Evolutionary conservation across 2,888 invertebrate genomes (phyloP).

Genomic region (Scaptomyza caliginosa): DNA sequence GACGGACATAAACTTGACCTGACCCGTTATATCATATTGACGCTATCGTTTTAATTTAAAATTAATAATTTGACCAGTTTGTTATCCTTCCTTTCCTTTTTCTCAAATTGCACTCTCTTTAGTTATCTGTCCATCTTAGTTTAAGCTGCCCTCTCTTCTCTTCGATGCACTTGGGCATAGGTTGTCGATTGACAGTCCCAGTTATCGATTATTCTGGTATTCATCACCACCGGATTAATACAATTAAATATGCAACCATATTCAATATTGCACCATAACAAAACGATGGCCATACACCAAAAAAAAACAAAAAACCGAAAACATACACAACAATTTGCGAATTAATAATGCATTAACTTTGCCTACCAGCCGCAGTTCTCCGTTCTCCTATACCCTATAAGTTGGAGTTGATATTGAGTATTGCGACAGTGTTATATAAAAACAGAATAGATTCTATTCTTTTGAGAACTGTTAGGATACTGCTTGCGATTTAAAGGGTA

Average conservation of each 20-base stretch:
- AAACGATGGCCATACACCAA: constrained; percentile 33
- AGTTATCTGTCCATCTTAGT: too few relatives aligned
- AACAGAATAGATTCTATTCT: not conserved
- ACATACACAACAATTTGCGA: constrained; percentile 42
- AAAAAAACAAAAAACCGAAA: constrained; percentile 5
- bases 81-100: too few relatives aligned
- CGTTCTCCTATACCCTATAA: constrained; percentile 17
- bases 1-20: too few relatives aligned
- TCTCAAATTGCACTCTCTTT: too few relatives aligned
- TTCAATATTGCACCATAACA: constrained; percentile 55
- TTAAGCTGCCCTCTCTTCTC: too few relatives aligned
- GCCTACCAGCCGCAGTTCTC: constrained; percentile 16
- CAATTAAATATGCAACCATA: constrained; percentile 66
- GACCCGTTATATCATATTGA: too few relatives aligned
- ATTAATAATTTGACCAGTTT: too few relatives aligned
- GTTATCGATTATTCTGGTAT: constrained; percentile 55
- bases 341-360: constrained; percentile 68
- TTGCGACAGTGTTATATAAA: too few relatives aligned
- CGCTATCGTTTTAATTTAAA: too few relatives aligned
- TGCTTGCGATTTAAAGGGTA: constrained; percentile 12
- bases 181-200: constrained; percentile 25
- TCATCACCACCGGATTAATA: constrained; percentile 53
- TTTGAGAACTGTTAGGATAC: not conserved
- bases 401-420: not conserved
- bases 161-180: constrained; percentile 20